A percentile compares a stretch with the other conserved stretches of the same genome.
These are phyloP conservation scores for Gadus chalcogrammus DNA, from an alignment of 2,113 vertebrate genomes.

Conservation along the genomic window DNA sequence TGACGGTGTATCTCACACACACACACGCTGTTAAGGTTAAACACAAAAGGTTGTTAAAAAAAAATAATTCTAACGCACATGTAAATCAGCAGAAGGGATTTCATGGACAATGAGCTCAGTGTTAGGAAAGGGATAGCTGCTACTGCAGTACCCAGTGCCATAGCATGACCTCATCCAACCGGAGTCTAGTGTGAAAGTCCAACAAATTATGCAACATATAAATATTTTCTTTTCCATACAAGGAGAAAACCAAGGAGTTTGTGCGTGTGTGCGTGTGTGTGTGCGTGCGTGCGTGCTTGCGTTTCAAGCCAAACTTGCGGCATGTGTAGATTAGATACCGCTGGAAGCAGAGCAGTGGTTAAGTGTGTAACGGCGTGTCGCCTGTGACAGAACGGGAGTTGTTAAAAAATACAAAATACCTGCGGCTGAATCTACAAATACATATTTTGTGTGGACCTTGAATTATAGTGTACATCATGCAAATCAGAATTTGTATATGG, in stretches of 20 bases:
- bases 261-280: not conserved
- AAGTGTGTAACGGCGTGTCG: not conserved
- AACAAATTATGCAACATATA: slow-evolving; percentile 31
- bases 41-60: too few relatives aligned
- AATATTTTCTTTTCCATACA: slow-evolving; percentile 52
- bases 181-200: slow-evolving; percentile 7
- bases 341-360: not conserved
- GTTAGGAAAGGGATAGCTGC: slow-evolving; percentile 14
- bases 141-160: not conserved
- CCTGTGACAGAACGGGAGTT: too few relatives aligned
- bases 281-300: not conserved
- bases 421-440: too few relatives aligned
- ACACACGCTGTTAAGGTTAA: too few relatives aligned
- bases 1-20: too few relatives aligned
- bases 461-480: too few relatives aligned
- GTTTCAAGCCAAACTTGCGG: not conserved
- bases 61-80: not conserved
- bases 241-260: slow-evolving; percentile 32
- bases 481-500: too few relatives aligned
- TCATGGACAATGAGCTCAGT: not conserved
- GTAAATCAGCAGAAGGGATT: not conserved
- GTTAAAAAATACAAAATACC: too few relatives aligned
- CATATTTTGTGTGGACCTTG: too few relatives aligned
- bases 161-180: slow-evolving; percentile 28
- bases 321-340: not conserved